These are phyloP conservation scores for Eulemur macaco DNA, from an alignment of 2,113 vertebrate species.

Conservation along the genomic window DNA sequence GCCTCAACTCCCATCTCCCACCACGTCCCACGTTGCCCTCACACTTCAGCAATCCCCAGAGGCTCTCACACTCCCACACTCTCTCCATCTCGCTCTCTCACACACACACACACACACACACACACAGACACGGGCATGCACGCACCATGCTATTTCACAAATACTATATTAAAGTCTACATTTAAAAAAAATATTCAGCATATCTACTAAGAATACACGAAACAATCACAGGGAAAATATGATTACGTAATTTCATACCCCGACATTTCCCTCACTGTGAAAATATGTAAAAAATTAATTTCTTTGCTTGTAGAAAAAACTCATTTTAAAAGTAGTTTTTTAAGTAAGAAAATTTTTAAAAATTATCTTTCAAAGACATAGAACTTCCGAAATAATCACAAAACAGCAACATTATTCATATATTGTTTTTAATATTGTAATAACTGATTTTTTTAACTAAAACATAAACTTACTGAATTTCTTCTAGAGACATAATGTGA, in stretches of 20 bases:
- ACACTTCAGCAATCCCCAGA: not conserved
- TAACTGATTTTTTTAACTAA: not conserved
- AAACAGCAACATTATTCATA: not conserved
- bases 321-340: not conserved
- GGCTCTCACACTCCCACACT: not conserved
- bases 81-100: no score
- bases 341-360: not conserved
- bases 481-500: not conserved
- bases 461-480: not conserved
- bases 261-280: not conserved
- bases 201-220: not conserved
- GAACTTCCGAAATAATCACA: not conserved
- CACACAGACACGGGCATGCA: not conserved
- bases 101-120: not conserved
- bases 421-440: not conserved
- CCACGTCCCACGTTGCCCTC: fast-evolving
- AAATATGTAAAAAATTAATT: not conserved
- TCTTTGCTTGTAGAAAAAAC: not conserved
- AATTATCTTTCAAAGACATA: not conserved
- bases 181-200: not conserved
- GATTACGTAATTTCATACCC: not conserved
- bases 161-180: not conserved
- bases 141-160: not conserved
- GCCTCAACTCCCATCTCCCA: not conserved
- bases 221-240: not conserved